A percentile compares a stretch with the other conserved stretches of the same genome.
phyloP scores from a whole-genome alignment of 2,888 invertebrate species.

The Trachelus troglodyta region DNA sequence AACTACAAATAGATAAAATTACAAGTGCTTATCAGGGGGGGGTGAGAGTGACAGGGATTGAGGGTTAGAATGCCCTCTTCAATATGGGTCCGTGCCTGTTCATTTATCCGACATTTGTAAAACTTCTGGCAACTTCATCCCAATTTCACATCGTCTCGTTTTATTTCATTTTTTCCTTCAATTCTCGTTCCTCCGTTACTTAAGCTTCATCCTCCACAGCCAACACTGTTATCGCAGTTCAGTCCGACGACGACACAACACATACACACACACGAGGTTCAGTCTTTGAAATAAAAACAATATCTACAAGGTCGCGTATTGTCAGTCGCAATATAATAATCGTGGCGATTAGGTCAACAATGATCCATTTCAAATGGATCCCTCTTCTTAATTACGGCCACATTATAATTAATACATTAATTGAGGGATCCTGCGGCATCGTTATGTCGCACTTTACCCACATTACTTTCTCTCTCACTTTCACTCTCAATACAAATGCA shows the following conservation, averaged over 20 bases:
- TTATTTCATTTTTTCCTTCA: background rate
- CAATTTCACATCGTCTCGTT: background rate
- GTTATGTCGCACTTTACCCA: background rate
- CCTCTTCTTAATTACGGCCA: background rate
- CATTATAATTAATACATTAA: background rate
- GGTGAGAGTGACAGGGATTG: constrained; percentile 19
- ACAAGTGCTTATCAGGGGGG: constrained; percentile 43
- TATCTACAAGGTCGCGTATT: constrained; percentile 52
- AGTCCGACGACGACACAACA: constrained; percentile 9
- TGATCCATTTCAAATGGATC: background rate
- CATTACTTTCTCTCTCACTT: background rate
- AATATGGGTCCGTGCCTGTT: background rate
- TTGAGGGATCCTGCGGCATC: background rate
- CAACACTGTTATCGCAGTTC: constrained; percentile 6
- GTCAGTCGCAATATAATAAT: constrained; percentile 48
- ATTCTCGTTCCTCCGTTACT: background rate
- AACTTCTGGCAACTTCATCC: background rate
- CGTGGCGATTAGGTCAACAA: constrained; percentile 6
- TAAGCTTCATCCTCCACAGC: constrained; percentile 4
- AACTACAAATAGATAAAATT: constrained; percentile 60
- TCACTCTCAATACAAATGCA: background rate
- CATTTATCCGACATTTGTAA: background rate
- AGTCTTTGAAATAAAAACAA: constrained; percentile 59
- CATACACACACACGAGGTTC: constrained; percentile 46
- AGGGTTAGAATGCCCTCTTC: background rate